Base-by-base conservation (phyloP, 2,888 invertebrate species). In the Diaprepes abbreviatus region DNA sequence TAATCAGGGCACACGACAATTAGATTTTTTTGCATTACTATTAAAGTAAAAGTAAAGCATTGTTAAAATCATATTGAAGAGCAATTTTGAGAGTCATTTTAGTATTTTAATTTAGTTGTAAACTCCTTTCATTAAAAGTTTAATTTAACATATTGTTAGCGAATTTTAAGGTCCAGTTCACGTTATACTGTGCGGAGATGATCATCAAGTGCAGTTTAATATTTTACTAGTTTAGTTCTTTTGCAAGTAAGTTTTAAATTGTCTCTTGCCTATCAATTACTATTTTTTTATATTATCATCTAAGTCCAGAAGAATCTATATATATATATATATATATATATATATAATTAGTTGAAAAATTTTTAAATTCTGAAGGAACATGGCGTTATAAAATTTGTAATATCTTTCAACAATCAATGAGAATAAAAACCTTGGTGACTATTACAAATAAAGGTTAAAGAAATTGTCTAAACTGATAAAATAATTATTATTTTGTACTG, bases 21-120 rank as follows among this genome's bases (percentile, higher is more conserved):
- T 9, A 10, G 38, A 21, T 64, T 50, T 71, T 58, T 45, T 16
- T 55, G 10, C 10, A 19, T 6, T 36, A 35, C 19, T 9, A 19
- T 52, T 54, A 63, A 33, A 66, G 63, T 66, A 70, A 70, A 66
- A 62, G 66, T 60, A 60, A 66, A n/a, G 40, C 14, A 62, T 63
- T 55, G 60, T 66, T 59, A 50, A 24, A 57, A 28, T 35, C 33
- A 16, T 21, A 63, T 57, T 63, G 31, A 55, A 62, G 50, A 40
- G 59, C 48, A 55, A 66, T 70, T 57, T 66, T 28, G 57, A 66
- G 33, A 70, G 28, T 60, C 50, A 58, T 70, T 59, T 60, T 38
- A 31, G 36, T 35, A 16, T 62, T 19, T 17, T 40, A 50, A 52
- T 48, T 14, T 19, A 17, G 54, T 10, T 40, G 24, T 50, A 43